Percentiles rank a stretch among this genome's conserved stretches.
Conservation (phyloP, 1,140 invertebrate genomes). For the Trypoxylus dichotomus region DNA sequence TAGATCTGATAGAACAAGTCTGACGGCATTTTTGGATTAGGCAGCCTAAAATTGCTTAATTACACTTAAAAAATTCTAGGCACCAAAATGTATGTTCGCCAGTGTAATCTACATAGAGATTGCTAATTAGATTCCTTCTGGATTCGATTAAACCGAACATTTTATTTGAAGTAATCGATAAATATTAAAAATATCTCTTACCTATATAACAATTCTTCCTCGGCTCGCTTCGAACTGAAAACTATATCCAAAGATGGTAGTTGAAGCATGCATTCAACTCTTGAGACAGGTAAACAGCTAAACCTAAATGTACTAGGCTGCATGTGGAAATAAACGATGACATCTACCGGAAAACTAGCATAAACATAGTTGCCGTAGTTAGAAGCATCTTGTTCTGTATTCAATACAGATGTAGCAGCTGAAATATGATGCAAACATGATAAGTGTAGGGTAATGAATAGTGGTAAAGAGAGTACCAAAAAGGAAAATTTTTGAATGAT, state of each 20-base stretch:
- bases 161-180: too few species aligned
- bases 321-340: slow-evolving; percentile 98
- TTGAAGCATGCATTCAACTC: slow-evolving; percentile 95
- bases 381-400: slow-evolving; percentile 59
- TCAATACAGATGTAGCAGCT: slow-evolving; percentile 45
- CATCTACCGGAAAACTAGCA: slow-evolving; percentile 96
- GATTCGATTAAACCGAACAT: too few species aligned
- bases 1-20: too few species aligned
- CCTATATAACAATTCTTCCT: slow-evolving; percentile 64
- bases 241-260: slow-evolving; percentile 93
- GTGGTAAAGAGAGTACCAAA: too few species aligned
- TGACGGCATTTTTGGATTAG: too few species aligned
- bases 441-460: slow-evolving; percentile 27
- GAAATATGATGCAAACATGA: neutral
- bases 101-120: too few species aligned
- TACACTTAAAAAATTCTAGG: too few species aligned
- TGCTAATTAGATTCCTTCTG: too few species aligned
- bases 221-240: slow-evolving; percentile 86
- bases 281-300: slow-evolving; percentile 91
- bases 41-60: too few species aligned
- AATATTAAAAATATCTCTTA: slow-evolving; percentile 39
- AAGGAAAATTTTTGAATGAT: too few species aligned
- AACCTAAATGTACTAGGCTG: slow-evolving; percentile 95
- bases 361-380: slow-evolving; percentile 79
- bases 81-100: too few species aligned